Percentiles rank a stretch among this genome's conserved stretches.
These are phyloP conservation scores for Cassiopea andromeda DNA, from an alignment of 30 jellyfish, hydroid and myxozoan species.

Conservation along the genomic window DNA sequence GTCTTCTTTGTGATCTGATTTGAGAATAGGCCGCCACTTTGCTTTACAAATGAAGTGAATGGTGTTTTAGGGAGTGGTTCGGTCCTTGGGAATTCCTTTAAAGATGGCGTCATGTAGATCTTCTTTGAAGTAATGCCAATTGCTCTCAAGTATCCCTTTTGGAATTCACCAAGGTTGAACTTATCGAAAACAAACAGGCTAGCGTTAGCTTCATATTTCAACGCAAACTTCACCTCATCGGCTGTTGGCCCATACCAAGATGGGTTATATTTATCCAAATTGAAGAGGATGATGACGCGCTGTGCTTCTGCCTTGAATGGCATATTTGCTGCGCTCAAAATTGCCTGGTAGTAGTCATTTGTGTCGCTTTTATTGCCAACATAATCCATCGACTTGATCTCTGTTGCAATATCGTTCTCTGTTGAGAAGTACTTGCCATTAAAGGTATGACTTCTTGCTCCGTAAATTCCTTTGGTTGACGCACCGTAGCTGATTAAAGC, in stretches of 20 bases:
- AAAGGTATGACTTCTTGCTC: conserved; percentile 77
- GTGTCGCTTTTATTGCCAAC: conserved; percentile 65
- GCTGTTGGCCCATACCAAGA: conserved; percentile 76
- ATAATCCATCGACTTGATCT: conserved; percentile 83
- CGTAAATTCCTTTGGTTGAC: conserved; percentile 76
- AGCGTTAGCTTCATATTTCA: conserved; percentile 92
- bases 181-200: conserved; percentile 86
- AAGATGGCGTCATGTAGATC: conserved; percentile 63
- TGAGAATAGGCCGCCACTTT: conserved; percentile 83
- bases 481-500: conserved; percentile 95
- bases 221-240: conserved; percentile 77
- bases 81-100: conserved; percentile 26
- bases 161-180: conserved; percentile 64
- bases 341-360: conserved; percentile 92
- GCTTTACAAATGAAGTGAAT: conserved; percentile 51
- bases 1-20: conserved; percentile 47
- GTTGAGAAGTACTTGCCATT: conserved; percentile 75
- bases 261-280: conserved; percentile 66
- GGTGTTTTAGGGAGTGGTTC: conserved; percentile 61
- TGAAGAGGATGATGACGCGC: conserved; percentile 72
- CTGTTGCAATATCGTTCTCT: conserved; percentile 58
- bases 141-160: conserved; percentile 50
- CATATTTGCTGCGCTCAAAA: conserved; percentile 62
- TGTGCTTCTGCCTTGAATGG: conserved; percentile 93
- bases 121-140: conserved; percentile 73